Base-by-base conservation (phyloP, 2,113 vertebrate species). In the Dicrurus megarhynchus region DNA sequence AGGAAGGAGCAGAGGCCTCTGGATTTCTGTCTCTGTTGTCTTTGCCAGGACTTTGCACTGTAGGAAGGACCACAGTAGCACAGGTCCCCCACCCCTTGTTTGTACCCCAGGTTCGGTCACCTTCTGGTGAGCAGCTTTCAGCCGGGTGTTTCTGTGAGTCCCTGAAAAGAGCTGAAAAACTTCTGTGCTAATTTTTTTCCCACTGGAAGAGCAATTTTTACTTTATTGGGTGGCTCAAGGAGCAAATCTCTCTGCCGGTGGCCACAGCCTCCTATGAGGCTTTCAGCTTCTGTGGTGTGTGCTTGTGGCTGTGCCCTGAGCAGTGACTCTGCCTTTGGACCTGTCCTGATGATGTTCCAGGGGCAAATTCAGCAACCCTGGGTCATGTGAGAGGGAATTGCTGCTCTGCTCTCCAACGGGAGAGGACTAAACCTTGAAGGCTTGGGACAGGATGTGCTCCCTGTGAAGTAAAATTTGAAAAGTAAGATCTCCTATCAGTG, bases 341-440 rank as follows among this genome's bases (percentile, higher is more conserved):
- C 63, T 63, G 49, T 44, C 33, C 53, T 53, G 68, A 30, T 69
- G 46, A 17, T 76, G 52, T 26, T 11, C 1, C 32, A 13, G n/a
- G 24, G 46, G 13, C 13, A 84, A 89, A 61, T 65, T 57, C 32
- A 65, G 68, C 59, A 77, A 0, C 14, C 12, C 17, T 1, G 2
- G 24, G 16, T 41, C 33, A 2, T 16, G 5, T 52, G 63, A 52
- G 46, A 53, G 52, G 57, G 14, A 32, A n/a, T 23, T 57, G 50
- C 50, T 83, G 44, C 33, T 59, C 1, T 0, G 0, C 20, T 46
- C 47, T 57, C 5, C 0, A 20, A 32, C 8, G 14, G 33, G 20
- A 88, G 24, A 74, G 22, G 49, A 50, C 10, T 44, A 64, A 75
- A 50, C 16, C 28, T 63, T 68, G 15, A 5, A 61, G 22, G 57